Evolutionary conservation across 1,140 invertebrate genomes (phyloP).

Genomic region (Manduca sexta): DNA sequence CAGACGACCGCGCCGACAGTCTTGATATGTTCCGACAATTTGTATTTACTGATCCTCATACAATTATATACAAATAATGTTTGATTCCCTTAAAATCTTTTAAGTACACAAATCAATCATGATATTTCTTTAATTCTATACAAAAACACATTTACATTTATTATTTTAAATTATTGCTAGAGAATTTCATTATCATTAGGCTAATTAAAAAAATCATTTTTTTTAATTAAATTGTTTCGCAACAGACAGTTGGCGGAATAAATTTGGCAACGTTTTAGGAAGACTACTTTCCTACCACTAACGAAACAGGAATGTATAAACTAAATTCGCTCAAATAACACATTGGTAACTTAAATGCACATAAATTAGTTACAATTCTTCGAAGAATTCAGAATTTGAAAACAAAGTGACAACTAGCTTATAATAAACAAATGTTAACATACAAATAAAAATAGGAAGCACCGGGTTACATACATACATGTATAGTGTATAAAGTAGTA

Average conservation of each 20-base stretch:
- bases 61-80: slow-evolving; percentile 39
- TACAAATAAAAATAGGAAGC: slow-evolving; percentile 66
- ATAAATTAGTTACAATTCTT: slow-evolving; percentile 46
- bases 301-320: slow-evolving; percentile 70
- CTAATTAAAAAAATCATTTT: slow-evolving; percentile 48
- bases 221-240: slow-evolving; percentile 60
- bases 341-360: slow-evolving; percentile 66
- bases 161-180: slow-evolving; percentile 67
- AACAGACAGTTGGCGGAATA: slow-evolving; percentile 63
- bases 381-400: slow-evolving; percentile 43
- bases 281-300: slow-evolving; percentile 69
- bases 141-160: slow-evolving; percentile 71
- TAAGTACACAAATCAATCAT: slow-evolving; percentile 49
- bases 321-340: slow-evolving; percentile 70
- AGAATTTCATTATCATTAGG: slow-evolving; percentile 67
- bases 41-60: slow-evolving; percentile 28
- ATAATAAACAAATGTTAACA: slow-evolving; percentile 66
- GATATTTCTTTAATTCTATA: slow-evolving; percentile 61
- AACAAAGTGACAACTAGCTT: slow-evolving; percentile 54
- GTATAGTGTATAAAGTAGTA: neutral
- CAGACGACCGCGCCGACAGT: slow-evolving; percentile 15
- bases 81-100: slow-evolving; percentile 31
- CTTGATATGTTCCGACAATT: slow-evolving; percentile 33
- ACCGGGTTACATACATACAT: slow-evolving; percentile 40
- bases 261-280: slow-evolving; percentile 71